Conservation (phyloP, 1,140 invertebrate species). For the Aphaenogaster ashmeadi region DNA sequence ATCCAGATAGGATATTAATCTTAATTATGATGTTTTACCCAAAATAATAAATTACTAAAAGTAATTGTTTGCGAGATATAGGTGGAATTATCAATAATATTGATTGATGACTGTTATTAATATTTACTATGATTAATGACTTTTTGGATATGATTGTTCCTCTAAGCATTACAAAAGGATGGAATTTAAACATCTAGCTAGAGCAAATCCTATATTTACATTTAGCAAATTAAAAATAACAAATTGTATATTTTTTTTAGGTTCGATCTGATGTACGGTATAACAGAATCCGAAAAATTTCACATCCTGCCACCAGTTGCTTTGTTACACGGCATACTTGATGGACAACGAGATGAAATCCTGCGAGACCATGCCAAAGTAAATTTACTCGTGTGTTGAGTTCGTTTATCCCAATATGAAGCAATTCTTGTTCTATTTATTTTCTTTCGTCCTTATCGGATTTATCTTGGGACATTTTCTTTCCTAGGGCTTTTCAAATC, state of each 20-base stretch:
- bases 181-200: background rate
- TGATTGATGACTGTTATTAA: background rate
- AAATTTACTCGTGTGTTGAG: constrained; percentile 54
- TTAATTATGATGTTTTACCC: background rate
- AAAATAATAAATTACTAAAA: background rate
- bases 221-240: constrained; percentile 15
- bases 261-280: constrained; percentile 96
- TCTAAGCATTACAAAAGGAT: background rate
- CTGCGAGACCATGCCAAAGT: constrained; percentile 92
- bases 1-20: background rate
- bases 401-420: background rate
- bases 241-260: constrained; percentile 83
- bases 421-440: constrained; percentile 34
- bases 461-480: constrained; percentile 8
- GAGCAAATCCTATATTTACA: background rate
- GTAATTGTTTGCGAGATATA: background rate
- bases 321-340: constrained; percentile 93
- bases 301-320: constrained; percentile 93
- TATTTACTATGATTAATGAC: constrained; percentile 9
- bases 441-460: background rate
- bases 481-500: background rate
- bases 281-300: constrained; percentile 95
- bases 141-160: background rate
- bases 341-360: constrained; percentile 92
- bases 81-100: background rate